Base-by-base conservation (phyloP, 2,113 vertebrate genomes). In the Xiphophorus couchianus region DNA sequence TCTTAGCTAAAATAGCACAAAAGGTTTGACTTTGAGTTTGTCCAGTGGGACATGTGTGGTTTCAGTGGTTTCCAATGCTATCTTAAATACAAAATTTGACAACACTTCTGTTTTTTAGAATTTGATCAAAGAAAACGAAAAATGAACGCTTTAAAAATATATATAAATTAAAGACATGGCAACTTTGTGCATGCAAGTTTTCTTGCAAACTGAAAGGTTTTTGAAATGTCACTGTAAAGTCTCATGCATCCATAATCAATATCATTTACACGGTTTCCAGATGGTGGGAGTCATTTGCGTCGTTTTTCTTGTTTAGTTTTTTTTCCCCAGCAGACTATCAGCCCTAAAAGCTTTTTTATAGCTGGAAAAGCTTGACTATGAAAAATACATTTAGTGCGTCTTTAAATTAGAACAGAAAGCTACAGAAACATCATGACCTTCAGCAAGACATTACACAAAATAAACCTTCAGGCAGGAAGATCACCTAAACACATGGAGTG, bases 251-350 rank as follows among this genome's bases (percentile, higher is more conserved):
- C 51, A 25, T 25, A n/a, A 58, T 48, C 44, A 48, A 48, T 58
- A 58, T 9, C 51, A 10, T 42, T 14, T 28, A 12, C 62, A 14
- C 2, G 28, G 2, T 70, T 30, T 9, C 86, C 79, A 83, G 81
- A 78, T 1, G 44, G 69, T 44, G 74, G 74, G 74, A 39, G 58
- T 62, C 81, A 63, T 66, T 66, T 37, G 35, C 2, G 35, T 42
- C 3, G 39, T 1, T 14, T 42, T 3, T 12, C 19, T 3, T 6
- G 15, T n/a, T 9, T 22, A 1, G 6, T 19, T 66, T 9, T 13
- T 39, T 27, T 27, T 0, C 12, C 22, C 44, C 17, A 48, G 17
- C 17, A 48, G 17, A 48, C 44, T 10, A 10, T 3, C 25, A 58
- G 25, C 9, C 25, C 19, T 58, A n/a, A 58, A 58, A 58, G 0